Evolutionary conservation across 2,797 vertebrate genomes (phyloP).

Genomic region (Pygocentrus nattereri): DNA sequence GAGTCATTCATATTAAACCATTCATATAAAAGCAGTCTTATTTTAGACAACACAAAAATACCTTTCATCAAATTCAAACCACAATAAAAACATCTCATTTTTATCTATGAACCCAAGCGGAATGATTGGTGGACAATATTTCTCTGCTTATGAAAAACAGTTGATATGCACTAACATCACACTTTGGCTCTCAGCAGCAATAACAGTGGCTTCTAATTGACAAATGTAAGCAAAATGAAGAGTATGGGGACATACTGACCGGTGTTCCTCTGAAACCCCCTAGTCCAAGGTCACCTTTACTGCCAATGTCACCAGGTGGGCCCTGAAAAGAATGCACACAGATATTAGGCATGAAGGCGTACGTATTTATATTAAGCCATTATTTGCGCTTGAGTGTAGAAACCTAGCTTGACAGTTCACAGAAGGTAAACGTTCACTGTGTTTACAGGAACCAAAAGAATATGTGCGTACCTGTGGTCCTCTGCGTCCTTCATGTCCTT

Average conservation of each 20-base stretch:
- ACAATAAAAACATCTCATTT: no score
- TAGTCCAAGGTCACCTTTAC: conserved; percentile 71
- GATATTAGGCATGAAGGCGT: background rate
- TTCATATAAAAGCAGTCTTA: no score
- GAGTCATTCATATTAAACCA: no score
- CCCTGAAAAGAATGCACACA: conserved; percentile 72
- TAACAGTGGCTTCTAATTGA: background rate
- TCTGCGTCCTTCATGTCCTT: conserved; percentile 76
- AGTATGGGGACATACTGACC: conserved; percentile 71
- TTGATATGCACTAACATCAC: background rate
- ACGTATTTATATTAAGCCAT: background rate
- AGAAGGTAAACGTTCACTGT: background rate
- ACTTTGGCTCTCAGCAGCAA: background rate
- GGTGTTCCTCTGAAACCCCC: conserved; percentile 79
- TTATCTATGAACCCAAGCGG: no score
- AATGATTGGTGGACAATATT: no score
- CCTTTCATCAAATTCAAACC: no score
- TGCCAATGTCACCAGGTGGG: conserved; percentile 79
- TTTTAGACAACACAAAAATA: no score
- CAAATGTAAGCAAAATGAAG: background rate
- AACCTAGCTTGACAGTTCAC: no score
- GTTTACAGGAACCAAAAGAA: no score
- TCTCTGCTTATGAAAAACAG: no score
- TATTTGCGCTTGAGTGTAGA: background rate
- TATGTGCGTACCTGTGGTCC: conserved; percentile 80